Conservation (phyloP, 2,888 invertebrate genomes). For the Apamea epomidion region DNA sequence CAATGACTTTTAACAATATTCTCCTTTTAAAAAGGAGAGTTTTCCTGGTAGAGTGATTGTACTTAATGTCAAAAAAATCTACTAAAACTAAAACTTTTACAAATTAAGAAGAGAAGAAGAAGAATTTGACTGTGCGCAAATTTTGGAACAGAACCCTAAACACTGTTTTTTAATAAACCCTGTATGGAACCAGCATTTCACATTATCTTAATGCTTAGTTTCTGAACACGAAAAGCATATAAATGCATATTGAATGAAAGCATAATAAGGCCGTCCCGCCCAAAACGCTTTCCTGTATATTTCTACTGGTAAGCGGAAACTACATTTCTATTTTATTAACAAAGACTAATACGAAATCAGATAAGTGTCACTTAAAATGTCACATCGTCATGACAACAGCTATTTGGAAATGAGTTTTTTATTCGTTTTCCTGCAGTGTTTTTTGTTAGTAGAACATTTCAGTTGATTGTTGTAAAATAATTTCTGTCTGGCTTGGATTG, state of each 20-base stretch:
- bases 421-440: slow-evolving; percentile 8
- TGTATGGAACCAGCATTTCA: no score
- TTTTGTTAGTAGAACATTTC: slow-evolving; percentile 19
- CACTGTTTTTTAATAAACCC: no score
- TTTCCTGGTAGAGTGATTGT: no score
- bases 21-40: no score
- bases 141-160: no score
- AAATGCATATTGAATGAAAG: background rate
- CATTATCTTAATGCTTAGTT: background rate
- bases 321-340: slow-evolving; percentile 52
- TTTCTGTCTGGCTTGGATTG: background rate
- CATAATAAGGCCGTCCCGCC: background rate
- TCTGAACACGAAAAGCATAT: background rate
- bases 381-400: slow-evolving; percentile 21
- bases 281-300: slow-evolving; percentile 21
- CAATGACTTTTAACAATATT: no score
- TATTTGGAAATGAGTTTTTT: slow-evolving; percentile 31
- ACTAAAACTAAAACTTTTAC: no score
- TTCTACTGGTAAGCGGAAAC: slow-evolving; percentile 32
- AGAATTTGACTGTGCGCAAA: no score
- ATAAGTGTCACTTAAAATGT: slow-evolving; percentile 48
- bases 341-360: slow-evolving; percentile 29
- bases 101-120: no score
- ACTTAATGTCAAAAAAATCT: no score
- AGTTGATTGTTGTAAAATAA: background rate